These are phyloP conservation scores for Atopsyche davidsoni DNA, from an alignment of 1,140 invertebrate species.

Conservation along the genomic window DNA sequence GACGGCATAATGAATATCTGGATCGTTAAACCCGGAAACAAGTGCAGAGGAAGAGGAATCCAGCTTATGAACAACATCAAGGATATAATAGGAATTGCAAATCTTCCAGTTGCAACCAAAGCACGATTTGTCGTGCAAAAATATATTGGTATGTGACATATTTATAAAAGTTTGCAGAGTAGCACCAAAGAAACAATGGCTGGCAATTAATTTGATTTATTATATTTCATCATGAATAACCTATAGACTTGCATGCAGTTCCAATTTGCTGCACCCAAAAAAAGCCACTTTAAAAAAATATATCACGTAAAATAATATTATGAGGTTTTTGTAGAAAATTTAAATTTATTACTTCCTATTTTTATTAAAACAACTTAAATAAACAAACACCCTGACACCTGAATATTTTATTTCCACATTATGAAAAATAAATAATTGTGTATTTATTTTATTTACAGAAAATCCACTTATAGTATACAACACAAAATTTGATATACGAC, in stretches of 20 bases:
- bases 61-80: conserved; percentile 80
- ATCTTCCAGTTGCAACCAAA: conserved; percentile 54
- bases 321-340: not conserved
- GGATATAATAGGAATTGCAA: conserved; percentile 72
- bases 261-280: no score
- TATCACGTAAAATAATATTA: no score
- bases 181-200: no score
- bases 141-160: conserved; percentile 83
- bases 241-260: no score
- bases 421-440: no score
- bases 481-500: conserved; percentile 90
- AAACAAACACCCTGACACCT: no score
- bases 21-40: conserved; percentile 93
- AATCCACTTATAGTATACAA: conserved; percentile 78
- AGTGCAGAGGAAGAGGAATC: conserved; percentile 87
- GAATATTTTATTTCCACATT: no score
- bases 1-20: conserved; percentile 85
- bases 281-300: no score
- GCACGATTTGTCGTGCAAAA: conserved; percentile 89
- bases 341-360: not conserved
- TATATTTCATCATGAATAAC: conserved; percentile 7
- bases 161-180: not conserved
- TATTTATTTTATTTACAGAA: conserved; percentile 55
- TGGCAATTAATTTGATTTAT: conserved; percentile 14
- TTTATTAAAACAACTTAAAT: no score